These are phyloP conservation scores for Hyalella azteca DNA, from an alignment of 2,888 invertebrate species.

Conservation along the genomic window DNA sequence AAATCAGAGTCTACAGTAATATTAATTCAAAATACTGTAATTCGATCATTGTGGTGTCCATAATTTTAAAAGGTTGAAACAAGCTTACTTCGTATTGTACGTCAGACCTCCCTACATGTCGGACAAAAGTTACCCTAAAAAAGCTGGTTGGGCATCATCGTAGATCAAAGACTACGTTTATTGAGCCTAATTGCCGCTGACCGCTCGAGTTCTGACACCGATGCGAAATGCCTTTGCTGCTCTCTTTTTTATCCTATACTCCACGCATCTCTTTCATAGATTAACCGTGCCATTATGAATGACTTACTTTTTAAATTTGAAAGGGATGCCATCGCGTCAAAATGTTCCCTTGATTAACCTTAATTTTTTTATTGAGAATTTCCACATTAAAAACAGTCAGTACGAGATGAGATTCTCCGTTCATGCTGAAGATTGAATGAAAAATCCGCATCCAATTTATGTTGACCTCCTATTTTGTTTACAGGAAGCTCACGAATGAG, in stretches of 20 bases:
- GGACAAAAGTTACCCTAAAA: too few relatives aligned
- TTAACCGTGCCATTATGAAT: not conserved
- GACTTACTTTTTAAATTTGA: not conserved
- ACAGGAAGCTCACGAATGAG: too few relatives aligned
- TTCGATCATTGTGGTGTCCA: too few relatives aligned
- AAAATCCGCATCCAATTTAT: not conserved
- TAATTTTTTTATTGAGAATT: not conserved
- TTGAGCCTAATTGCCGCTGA: conserved; percentile 20
- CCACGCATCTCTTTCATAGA: not conserved
- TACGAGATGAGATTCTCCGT: not conserved
- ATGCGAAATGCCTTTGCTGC: conserved; percentile 1
- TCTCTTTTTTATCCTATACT: not conserved
- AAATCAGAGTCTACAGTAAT: too few relatives aligned
- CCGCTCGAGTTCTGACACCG: not conserved
- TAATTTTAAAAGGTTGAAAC: too few relatives aligned
- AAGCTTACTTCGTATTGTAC: too few relatives aligned
- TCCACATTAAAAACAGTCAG: not conserved
- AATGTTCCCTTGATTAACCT: not conserved
- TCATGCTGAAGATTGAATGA: not conserved
- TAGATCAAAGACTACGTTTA: conserved; percentile 9
- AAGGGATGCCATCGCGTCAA: not conserved
- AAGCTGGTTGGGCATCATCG: not conserved
- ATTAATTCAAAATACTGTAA: too few relatives aligned
- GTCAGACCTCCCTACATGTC: too few relatives aligned
- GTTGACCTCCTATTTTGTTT: too few relatives aligned